phyloP scores from a whole-genome alignment of 35 echinoderm and acorn worm species.

The Ophiothrix spiculata region DNA sequence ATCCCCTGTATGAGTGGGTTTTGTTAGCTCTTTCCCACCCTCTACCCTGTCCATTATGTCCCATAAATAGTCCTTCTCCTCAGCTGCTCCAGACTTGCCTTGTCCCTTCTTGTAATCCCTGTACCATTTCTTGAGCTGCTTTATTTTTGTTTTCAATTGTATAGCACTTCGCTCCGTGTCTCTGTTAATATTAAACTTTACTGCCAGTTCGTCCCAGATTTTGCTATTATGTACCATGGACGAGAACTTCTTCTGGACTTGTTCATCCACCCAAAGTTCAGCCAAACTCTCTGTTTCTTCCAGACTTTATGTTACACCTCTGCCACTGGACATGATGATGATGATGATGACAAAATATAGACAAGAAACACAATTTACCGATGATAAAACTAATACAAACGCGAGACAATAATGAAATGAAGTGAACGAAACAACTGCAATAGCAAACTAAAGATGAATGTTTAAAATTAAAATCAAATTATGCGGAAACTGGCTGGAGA shows the following conservation, averaged over 20 bases:
- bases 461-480: too few relatives aligned
- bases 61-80: neutral
- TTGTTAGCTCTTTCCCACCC: constrained; percentile 5
- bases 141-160: constrained; percentile 6
- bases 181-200: neutral
- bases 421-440: too few relatives aligned
- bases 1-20: neutral
- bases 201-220: constrained; percentile 18
- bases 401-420: too few relatives aligned
- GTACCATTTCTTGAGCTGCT: neutral
- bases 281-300: neutral
- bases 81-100: constrained; percentile 8
- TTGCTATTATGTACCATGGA: constrained; percentile 2
- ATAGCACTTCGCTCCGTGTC: neutral
- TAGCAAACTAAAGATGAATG: too few relatives aligned
- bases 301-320: neutral
- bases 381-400: too few relatives aligned
- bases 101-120: constrained; percentile 7
- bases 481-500: too few relatives aligned
- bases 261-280: neutral
- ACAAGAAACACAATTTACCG: too few relatives aligned
- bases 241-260: neutral
- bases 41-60: constrained; percentile 3
- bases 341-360: too few relatives aligned
- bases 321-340: too few relatives aligned